Conservation (phyloP, 2,888 invertebrate species). For the Ormyrus pomaceus region DNA sequence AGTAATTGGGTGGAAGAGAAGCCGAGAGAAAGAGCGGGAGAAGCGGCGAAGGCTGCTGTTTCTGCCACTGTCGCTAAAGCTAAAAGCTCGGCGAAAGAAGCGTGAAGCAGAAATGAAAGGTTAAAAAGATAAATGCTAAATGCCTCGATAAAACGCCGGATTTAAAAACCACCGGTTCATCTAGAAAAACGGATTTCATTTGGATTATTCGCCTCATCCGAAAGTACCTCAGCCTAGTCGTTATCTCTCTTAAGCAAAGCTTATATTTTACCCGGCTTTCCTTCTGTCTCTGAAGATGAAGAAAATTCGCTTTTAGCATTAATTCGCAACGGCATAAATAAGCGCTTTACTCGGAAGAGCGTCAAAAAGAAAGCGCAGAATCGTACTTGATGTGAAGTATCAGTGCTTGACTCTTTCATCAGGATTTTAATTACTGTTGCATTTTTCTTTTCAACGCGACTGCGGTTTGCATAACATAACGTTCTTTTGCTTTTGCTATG, state of each 20-base stretch:
- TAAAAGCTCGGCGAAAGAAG: neutral
- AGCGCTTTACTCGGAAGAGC: neutral
- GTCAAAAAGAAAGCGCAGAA: too few species aligned
- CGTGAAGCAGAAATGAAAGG: neutral
- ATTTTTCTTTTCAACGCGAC: neutral
- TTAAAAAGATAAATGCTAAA: constrained; percentile 15
- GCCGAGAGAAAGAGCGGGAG: neutral
- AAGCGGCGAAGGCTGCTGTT: too few species aligned
- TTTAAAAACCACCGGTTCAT: too few species aligned
- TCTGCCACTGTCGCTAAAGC: too few species aligned
- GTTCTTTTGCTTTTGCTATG: too few species aligned
- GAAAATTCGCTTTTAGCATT: constrained; percentile 7
- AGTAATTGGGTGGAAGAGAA: constrained; percentile 20
- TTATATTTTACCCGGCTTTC: neutral
- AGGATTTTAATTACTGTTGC: neutral
- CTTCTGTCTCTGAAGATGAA: neutral
- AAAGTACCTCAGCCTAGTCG: too few species aligned
- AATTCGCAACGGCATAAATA: neutral
- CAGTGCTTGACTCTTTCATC: neutral
- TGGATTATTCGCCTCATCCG: too few species aligned
- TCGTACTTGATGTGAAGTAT: neutral
- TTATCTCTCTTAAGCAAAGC: too few species aligned
- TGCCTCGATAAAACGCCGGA: neutral
- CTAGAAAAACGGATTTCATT: too few species aligned
- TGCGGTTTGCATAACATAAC: too few species aligned